A percentile compares a stretch with the other conserved stretches of the same genome.
Evolutionary conservation across 2,113 vertebrate genomes (phyloP).

Genomic region (Colaptes auratus): DNA sequence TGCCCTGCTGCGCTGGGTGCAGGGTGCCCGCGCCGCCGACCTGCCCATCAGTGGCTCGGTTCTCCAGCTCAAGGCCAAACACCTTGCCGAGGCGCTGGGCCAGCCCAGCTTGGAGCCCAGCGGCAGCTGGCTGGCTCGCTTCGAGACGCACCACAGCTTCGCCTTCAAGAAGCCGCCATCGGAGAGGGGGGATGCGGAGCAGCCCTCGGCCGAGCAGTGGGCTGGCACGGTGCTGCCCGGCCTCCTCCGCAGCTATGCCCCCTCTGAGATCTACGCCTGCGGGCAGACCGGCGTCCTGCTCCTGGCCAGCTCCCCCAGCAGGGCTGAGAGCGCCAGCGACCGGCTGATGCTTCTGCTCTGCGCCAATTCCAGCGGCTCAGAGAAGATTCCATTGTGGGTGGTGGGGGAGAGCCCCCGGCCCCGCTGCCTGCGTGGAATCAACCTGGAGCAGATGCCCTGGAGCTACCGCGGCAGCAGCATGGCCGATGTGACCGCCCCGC

Average conservation of each 20-base stretch:
- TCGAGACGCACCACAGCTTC: background rate
- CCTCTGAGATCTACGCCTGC: background rate
- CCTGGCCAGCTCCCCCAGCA: background rate
- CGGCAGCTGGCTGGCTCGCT: background rate
- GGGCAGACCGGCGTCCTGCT: background rate
- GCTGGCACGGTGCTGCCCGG: background rate
- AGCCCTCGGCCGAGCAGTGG: background rate
- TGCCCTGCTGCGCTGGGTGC: slow-evolving; percentile 70
- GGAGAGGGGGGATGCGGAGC: background rate
- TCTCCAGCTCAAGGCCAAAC: slow-evolving; percentile 34
- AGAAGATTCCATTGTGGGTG: slow-evolving; percentile 17
- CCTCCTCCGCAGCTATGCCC: background rate
- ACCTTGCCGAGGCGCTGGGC: background rate
- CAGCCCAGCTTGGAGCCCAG: background rate
- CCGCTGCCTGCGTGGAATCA: background rate
- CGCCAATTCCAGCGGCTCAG: slow-evolving; percentile 14
- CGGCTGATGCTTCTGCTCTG: slow-evolving; percentile 47
- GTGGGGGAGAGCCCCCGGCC: slow-evolving; percentile 2
- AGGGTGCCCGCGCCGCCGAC: background rate
- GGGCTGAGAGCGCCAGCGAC: fast-evolving
- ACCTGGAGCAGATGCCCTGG: slow-evolving; percentile 11
- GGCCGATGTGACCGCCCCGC: background rate
- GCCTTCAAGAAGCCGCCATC: background rate
- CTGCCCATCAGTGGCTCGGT: background rate
- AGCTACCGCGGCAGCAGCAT: background rate